These are phyloP conservation scores for Elysia chlorotica DNA, from an alignment of 1,140 invertebrate genomes.

Conservation along the genomic window DNA sequence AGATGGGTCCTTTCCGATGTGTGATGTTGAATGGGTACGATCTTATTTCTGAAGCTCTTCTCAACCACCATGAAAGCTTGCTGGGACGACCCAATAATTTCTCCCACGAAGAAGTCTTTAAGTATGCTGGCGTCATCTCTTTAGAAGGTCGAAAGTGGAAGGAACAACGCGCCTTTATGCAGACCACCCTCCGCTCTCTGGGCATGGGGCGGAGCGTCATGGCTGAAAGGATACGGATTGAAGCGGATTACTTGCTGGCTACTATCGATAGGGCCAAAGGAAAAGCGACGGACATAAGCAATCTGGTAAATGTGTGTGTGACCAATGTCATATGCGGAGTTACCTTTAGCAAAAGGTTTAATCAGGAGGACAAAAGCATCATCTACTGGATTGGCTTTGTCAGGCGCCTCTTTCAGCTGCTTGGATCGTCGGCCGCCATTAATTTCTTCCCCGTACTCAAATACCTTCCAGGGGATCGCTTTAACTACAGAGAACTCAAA, in stretches of 20 bases:
- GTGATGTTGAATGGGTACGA: too few relatives aligned
- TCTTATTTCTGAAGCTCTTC: too few relatives aligned
- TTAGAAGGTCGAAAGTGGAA: conserved; percentile 80
- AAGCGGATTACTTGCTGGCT: conserved; percentile 53
- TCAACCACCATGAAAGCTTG: too few relatives aligned
- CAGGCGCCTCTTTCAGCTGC: too few relatives aligned
- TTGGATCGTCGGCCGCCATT: not conserved
- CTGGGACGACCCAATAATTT: too few relatives aligned
- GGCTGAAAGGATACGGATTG: conserved; percentile 70
- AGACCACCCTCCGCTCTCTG: conserved; percentile 74
- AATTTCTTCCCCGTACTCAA: not conserved
- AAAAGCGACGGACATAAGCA: conserved; percentile 22
- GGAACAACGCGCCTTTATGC: conserved; percentile 78
- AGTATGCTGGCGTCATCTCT: too few relatives aligned
- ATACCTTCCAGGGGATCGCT: not conserved
- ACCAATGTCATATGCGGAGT: conserved; percentile 83
- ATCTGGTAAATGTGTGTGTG: conserved; percentile 27
- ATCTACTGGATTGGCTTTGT: too few relatives aligned
- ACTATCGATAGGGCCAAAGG: conserved; percentile 5
- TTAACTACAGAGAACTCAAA: not conserved
- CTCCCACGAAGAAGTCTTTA: too few relatives aligned
- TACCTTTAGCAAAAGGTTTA: conserved; percentile 42
- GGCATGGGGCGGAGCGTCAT: conserved; percentile 75
- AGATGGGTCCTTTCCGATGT: too few relatives aligned
- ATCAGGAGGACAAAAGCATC: not conserved